Base-by-base conservation (phyloP, 2,797 vertebrate species). In the Anabas testudineus region DNA sequence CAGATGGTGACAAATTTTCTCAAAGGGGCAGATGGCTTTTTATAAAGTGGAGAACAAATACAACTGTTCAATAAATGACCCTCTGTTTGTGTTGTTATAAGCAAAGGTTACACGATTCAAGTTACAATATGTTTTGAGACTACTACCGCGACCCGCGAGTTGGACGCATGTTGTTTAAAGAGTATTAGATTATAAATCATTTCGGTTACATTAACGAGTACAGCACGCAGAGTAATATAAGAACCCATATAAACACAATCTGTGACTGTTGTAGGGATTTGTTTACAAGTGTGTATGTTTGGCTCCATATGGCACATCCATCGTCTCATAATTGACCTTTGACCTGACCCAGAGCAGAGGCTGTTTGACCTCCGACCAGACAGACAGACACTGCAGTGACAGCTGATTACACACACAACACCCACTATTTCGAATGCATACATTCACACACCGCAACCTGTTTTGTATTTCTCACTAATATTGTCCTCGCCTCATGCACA, bases 1-100 rank as follows among this genome's bases (percentile, higher is more conserved):
- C 77, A 82, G 79, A 82, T 82, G 77, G 75, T 74, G 69, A 76
- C 70, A 80, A 52, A 47, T 39, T 55, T 71, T 36, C 37, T 48
- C 42, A 49, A 51, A 55, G 55, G 67, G 46, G 19, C 76, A 83
- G 59, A 85, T 80, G 68, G 64, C 48, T 37, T 76, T 19, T 39
- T 51, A 63, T 80, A 28, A 79, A 74, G 43, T 47, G 18, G 49
- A 77, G 43, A 36, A 67, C 53, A 39, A 73, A 74, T 36, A 47
- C 34, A 37, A 69, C 48, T 63, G 57, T 36, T 56, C 51, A 65
- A 37, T 68, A 59, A 67, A 69, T 64, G 57, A 41, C 22, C 56
- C 19, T 56, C 15, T 24, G 18, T 62, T 70, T 63, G 21, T 71
- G 5, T 48, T 43, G 34, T 24, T 37, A 5, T 10, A 41, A 45